A percentile compares a stretch with the other conserved stretches of the same genome.
These are phyloP conservation scores for Idaea straminata DNA, from an alignment of 2,888 invertebrate species.

Conservation along the genomic window DNA sequence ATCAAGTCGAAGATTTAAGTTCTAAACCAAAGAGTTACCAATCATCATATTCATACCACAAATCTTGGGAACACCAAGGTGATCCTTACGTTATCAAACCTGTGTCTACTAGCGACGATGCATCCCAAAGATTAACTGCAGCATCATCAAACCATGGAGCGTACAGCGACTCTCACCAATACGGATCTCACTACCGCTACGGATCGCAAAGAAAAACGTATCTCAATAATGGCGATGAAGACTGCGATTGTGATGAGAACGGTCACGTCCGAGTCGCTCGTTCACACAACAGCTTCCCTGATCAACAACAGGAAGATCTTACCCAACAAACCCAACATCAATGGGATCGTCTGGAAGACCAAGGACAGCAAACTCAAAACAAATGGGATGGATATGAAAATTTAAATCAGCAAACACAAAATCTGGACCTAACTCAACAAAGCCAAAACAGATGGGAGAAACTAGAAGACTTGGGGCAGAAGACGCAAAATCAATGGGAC, in stretches of 20 bases:
- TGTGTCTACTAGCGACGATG: conserved; percentile 36
- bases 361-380: conserved; percentile 34
- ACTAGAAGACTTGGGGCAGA: conserved; percentile 31
- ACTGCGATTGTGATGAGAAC: conserved; percentile 52
- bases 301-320: conserved; percentile 20
- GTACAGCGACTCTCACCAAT: conserved; percentile 34
- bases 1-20: conserved; percentile 41
- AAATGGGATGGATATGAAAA: conserved; percentile 20
- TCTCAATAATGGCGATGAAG: conserved; percentile 30
- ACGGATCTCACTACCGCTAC: conserved; percentile 48
- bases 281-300: conserved; percentile 37
- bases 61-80: conserved; percentile 75
- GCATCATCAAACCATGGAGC: conserved; percentile 38
- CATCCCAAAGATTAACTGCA: conserved; percentile 50
- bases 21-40: conserved; percentile 69
- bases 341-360: conserved; percentile 26
- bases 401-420: conserved; percentile 19
- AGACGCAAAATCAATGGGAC: conserved; percentile 36
- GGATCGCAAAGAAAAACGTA: conserved; percentile 21
- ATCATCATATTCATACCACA: conserved; percentile 74
- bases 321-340: conserved; percentile 32
- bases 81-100: conserved; percentile 73
- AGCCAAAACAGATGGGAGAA: conserved; percentile 33
- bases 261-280: conserved; percentile 56
- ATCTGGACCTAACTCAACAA: conserved; percentile 36